Base-by-base conservation (phyloP, 1,140 invertebrate genomes). In the Pogonomyrmex barbatus region DNA sequence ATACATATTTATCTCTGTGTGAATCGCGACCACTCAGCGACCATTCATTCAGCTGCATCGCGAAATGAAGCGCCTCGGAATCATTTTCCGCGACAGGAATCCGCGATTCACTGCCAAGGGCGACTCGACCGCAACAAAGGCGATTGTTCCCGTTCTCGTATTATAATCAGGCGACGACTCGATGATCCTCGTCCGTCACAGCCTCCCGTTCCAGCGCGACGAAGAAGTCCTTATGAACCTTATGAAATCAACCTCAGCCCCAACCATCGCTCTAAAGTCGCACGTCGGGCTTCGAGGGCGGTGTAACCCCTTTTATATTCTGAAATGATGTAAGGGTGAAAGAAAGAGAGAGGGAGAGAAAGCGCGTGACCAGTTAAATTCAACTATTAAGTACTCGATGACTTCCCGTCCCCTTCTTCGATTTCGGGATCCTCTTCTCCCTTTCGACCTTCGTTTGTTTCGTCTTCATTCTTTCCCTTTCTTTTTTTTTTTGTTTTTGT, bases 91-190 rank as follows among this genome's bases (percentile, higher is more conserved):
- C 60, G n/a, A 56, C 6, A 77, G 39, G 39, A 82, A 81, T 75
- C 77, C 52, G 39, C 39, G 73, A 33, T 65, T 83, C 84, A 89
- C 73, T 89, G 88, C 50, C 88, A 89, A 87, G 87, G 88, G 76
- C 70, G 42, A 76, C 67, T 81, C 87, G 30, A 45, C 54, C 33
- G 56, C 63, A 47, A 75, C 70, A 70, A 45, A 71, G 87, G 33
- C 76, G 54, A 89, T 89, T 88, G 88, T 89, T 89, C 50, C 9
- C 88, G 62, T 88, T 89, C 58, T 56, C 62, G n/a, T 76, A 71
- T 39, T 62, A 81, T 50, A 56, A 81, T 70, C 24, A 24, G 24
- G 50, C 77, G 77, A 36, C n/a, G 47, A 8, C 45, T 79, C 36
- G 8, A 52, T 24, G 24, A 24, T 24, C 24, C 24, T 65, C 76